phyloP scores from a whole-genome alignment of 2,797 vertebrate species.

The Diplodus puntazzo region DNA sequence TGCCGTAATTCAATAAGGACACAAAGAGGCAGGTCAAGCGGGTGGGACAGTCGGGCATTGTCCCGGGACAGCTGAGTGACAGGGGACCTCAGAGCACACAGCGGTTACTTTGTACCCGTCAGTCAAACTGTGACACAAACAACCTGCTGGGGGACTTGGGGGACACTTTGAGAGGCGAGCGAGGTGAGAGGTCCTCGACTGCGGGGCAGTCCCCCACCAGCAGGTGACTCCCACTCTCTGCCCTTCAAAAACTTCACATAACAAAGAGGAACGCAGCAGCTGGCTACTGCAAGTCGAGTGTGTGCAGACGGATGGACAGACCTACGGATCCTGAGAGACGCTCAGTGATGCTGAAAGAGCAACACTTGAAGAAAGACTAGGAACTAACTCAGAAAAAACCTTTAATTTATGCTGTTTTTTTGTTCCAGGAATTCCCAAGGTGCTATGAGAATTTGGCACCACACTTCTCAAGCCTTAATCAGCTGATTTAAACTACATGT shows the following conservation, averaged over 20 bases:
- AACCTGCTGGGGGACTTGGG: conserved; percentile 43
- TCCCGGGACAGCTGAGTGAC: conserved; percentile 81
- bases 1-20: conserved; percentile 81
- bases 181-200: conserved; percentile 72
- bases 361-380: background rate
- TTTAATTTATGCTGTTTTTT: background rate
- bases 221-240: conserved; percentile 37
- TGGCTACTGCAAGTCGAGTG: conserved; percentile 24
- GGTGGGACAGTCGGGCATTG: conserved; percentile 67
- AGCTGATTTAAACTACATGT: conserved; percentile 15
- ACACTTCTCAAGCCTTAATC: conserved; percentile 5
- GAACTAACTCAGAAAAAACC: background rate
- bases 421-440: background rate
- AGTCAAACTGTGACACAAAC: conserved; percentile 76
- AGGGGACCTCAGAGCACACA: conserved; percentile 63
- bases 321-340: background rate
- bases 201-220: conserved; percentile 37
- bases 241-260: conserved; percentile 22
- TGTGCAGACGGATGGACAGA: background rate
- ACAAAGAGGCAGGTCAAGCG: conserved; percentile 69
- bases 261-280: conserved; percentile 55
- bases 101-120: conserved; percentile 82
- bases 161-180: conserved; percentile 26
- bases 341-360: conserved; percentile 3
- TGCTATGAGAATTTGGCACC: background rate